phyloP scores from a whole-genome alignment of 2,888 invertebrate genomes.

The Cepaea hortensis region DNA sequence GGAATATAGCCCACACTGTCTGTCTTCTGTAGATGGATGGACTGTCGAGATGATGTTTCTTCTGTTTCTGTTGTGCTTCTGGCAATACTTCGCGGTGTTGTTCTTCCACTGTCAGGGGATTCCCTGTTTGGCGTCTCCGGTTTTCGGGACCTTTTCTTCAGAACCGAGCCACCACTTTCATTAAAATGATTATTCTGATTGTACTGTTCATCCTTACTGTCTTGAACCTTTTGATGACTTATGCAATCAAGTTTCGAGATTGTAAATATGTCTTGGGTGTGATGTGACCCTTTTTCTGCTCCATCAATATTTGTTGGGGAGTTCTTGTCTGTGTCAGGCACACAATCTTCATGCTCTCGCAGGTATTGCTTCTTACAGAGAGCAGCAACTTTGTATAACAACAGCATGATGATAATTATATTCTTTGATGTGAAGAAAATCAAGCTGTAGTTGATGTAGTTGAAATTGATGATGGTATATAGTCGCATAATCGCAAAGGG shows the following conservation, averaged over 20 bases:
- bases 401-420: constrained; percentile 59
- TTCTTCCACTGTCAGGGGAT: background rate
- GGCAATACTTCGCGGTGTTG: background rate
- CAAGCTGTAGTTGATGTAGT: constrained; percentile 68
- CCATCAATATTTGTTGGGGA: background rate
- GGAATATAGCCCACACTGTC: too few relatives aligned
- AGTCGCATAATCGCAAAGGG: constrained; percentile 75
- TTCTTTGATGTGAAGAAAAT: constrained; percentile 71
- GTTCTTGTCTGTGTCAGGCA: background rate
- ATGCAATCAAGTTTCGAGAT: background rate
- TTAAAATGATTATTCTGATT: background rate
- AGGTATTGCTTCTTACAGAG: constrained; percentile 55
- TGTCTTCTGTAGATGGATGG: too few relatives aligned
- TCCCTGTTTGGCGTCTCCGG: background rate
- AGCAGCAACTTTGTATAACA: constrained; percentile 59
- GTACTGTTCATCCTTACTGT: background rate
- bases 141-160: background rate
- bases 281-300: background rate
- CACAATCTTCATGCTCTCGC: constrained; percentile 11
- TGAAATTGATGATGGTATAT: constrained; percentile 64
- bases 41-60: too few relatives aligned
- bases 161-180: too few relatives aligned
- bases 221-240: background rate
- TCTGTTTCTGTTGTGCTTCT: background rate
- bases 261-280: background rate